phyloP scores from a whole-genome alignment of 2,113 vertebrate genomes.

The Salvelinus fontinalis region DNA sequence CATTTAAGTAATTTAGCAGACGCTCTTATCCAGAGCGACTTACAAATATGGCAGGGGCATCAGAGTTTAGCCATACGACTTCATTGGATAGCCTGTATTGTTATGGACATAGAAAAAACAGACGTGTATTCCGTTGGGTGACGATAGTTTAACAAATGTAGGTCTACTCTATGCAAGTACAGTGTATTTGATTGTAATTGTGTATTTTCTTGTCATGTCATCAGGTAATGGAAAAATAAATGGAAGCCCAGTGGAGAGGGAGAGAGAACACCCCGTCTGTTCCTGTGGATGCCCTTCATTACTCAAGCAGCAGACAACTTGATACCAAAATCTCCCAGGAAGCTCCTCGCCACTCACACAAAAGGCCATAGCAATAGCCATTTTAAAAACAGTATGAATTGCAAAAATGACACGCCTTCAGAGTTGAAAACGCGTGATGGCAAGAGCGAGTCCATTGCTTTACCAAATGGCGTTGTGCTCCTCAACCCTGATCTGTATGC shows the following conservation, averaged over 20 bases:
- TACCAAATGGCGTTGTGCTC: slow-evolving; percentile 81
- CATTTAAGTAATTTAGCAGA: too few relatives aligned
- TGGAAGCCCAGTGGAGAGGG: slow-evolving; percentile 49
- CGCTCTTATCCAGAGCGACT: too few relatives aligned
- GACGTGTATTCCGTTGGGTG: too few relatives aligned
- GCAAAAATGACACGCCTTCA: slow-evolving; percentile 79
- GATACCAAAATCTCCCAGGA: slow-evolving; percentile 39
- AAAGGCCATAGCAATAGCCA: slow-evolving; percentile 80
- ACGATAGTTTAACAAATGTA: too few relatives aligned
- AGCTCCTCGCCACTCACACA: slow-evolving; percentile 47
- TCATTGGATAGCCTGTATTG: too few relatives aligned
- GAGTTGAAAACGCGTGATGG: slow-evolving; percentile 73
- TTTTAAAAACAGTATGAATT: slow-evolving; percentile 84
- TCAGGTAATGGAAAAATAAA: slow-evolving; percentile 61
- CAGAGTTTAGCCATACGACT: too few relatives aligned
- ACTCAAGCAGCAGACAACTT: slow-evolving; percentile 33
- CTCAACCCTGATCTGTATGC: slow-evolving; percentile 70
- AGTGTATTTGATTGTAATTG: background rate
- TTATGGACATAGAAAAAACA: too few relatives aligned
- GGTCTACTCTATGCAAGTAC: too few relatives aligned
- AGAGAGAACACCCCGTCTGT: slow-evolving; percentile 45
- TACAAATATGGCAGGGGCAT: too few relatives aligned
- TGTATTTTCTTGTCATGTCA: background rate
- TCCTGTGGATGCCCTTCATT: slow-evolving; percentile 30
- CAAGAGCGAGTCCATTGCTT: slow-evolving; percentile 73